Percentiles rank a stretch among this genome's conserved stretches.
Conservation (phyloP, 1,140 invertebrate species). For the Subanguina moxae region DNA sequence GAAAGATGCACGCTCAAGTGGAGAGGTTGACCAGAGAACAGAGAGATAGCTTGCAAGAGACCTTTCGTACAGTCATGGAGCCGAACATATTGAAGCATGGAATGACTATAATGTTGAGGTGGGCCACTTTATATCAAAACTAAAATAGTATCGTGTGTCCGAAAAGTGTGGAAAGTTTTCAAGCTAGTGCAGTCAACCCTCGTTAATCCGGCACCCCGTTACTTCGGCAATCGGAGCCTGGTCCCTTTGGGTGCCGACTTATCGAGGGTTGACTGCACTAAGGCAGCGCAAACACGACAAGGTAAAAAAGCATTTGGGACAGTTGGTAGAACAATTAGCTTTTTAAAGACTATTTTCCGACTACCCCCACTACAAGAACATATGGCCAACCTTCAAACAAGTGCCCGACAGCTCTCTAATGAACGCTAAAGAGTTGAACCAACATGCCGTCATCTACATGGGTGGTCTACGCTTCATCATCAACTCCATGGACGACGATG, state of each 20-base stretch:
- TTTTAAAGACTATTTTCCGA: constrained; percentile 51
- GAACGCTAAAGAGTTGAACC: constrained; percentile 32
- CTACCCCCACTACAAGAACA: constrained; percentile 51
- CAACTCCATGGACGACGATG: constrained; percentile 41
- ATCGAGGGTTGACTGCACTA: too few relatives aligned
- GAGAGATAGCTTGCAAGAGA: constrained; percentile 1
- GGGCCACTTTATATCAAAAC: too few relatives aligned
- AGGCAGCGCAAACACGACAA: too few relatives aligned
- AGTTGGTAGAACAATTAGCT: too few relatives aligned
- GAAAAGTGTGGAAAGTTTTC: too few relatives aligned
- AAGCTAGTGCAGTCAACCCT: too few relatives aligned
- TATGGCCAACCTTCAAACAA: constrained; percentile 48
- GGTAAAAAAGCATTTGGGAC: too few relatives aligned
- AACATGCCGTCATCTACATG: constrained; percentile 51
- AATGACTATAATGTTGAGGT: constrained; percentile 20
- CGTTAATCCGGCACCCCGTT: too few relatives aligned
- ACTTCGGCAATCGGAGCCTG: too few relatives aligned
- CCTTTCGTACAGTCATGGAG: neutral
- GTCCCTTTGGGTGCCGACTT: too few relatives aligned
- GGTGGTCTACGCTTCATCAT: constrained; percentile 43
- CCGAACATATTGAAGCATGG: constrained; percentile 6
- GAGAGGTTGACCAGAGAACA: constrained; percentile 1
- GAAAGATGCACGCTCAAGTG: constrained; percentile 10
- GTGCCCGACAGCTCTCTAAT: constrained; percentile 46
- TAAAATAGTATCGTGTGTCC: too few relatives aligned